A percentile compares a stretch with the other conserved stretches of the same genome.
Conservation (phyloP, 2,797 vertebrate species). For the Oryzias sinensis region DNA sequence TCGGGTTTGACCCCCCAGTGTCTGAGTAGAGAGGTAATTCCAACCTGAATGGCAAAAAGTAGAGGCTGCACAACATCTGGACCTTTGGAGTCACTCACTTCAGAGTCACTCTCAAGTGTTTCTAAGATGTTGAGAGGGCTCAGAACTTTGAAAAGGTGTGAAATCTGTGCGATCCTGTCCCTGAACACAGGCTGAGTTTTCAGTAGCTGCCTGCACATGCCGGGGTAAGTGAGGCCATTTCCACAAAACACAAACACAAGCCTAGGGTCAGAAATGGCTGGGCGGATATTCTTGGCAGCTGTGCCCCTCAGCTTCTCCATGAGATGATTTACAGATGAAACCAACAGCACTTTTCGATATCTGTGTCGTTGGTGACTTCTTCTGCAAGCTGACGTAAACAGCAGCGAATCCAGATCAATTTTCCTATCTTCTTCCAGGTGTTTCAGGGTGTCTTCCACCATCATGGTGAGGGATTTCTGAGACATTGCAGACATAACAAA, state of each 20-base stretch:
- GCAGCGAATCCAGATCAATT: constrained; percentile 71
- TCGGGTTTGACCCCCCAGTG: constrained; percentile 83
- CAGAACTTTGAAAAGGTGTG: constrained; percentile 60
- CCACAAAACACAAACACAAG: constrained; percentile 87
- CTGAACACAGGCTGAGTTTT: constrained; percentile 80
- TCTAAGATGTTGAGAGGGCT: constrained; percentile 67
- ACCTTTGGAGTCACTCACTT: constrained; percentile 63
- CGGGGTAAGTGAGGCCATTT: constrained; percentile 78
- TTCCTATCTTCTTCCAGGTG: constrained; percentile 60
- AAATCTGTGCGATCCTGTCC: constrained; percentile 77
- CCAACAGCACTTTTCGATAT: constrained; percentile 79
- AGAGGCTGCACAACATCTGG: constrained; percentile 82
- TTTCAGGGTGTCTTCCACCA: constrained; percentile 69
- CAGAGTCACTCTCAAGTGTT: constrained; percentile 60
- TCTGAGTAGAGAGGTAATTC: constrained; percentile 76
- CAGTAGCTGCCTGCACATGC: constrained; percentile 80
- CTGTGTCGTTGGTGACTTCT: constrained; percentile 82
- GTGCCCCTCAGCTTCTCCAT: constrained; percentile 66
- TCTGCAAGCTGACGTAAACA: constrained; percentile 86
- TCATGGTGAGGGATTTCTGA: constrained; percentile 75
- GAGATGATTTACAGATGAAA: constrained; percentile 75
- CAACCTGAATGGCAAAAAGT: constrained; percentile 85
- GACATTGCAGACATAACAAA: constrained; percentile 83
- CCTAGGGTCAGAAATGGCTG: constrained; percentile 54
- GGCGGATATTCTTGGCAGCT: constrained; percentile 27